Conservation (phyloP, 2,888 invertebrate species). For the Yponomeuta cagnagella region DNA sequence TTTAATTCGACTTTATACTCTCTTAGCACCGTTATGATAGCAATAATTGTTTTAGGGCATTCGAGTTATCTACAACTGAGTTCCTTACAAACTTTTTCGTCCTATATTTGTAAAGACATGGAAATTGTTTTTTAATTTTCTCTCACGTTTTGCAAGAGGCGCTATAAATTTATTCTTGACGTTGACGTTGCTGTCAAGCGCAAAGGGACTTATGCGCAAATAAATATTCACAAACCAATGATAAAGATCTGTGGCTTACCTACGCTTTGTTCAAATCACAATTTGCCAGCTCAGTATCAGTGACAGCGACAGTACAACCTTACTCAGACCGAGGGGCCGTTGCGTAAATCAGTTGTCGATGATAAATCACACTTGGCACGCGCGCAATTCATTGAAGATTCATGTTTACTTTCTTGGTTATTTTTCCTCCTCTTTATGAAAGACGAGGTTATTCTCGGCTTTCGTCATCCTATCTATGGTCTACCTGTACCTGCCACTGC, state of each 20-base stretch:
- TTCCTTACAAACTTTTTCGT: too few relatives aligned
- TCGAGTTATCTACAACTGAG: neutral
- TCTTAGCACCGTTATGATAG: neutral
- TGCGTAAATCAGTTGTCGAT: neutral
- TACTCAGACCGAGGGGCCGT: neutral
- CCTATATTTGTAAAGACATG: too few relatives aligned
- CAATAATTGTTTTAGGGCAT: neutral
- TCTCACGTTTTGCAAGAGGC: too few relatives aligned
- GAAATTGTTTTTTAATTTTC: too few relatives aligned
- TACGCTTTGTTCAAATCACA: too few relatives aligned
- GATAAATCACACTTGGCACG: slow-evolving; percentile 1
- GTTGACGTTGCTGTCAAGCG: too few relatives aligned
- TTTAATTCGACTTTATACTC: neutral
- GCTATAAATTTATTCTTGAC: too few relatives aligned
- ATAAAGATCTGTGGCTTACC: too few relatives aligned
- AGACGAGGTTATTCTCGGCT: neutral
- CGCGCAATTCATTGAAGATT: neutral
- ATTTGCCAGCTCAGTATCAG: too few relatives aligned
- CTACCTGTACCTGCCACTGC: too few relatives aligned
- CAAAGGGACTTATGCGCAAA: too few relatives aligned
- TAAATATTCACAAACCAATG: too few relatives aligned
- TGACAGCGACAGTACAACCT: neutral
- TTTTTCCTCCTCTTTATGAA: neutral
- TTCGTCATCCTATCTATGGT: neutral
- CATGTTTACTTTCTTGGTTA: neutral